phyloP scores from a whole-genome alignment of 2,797 vertebrate genomes.

The Lithobates sylvaticus region DNA sequence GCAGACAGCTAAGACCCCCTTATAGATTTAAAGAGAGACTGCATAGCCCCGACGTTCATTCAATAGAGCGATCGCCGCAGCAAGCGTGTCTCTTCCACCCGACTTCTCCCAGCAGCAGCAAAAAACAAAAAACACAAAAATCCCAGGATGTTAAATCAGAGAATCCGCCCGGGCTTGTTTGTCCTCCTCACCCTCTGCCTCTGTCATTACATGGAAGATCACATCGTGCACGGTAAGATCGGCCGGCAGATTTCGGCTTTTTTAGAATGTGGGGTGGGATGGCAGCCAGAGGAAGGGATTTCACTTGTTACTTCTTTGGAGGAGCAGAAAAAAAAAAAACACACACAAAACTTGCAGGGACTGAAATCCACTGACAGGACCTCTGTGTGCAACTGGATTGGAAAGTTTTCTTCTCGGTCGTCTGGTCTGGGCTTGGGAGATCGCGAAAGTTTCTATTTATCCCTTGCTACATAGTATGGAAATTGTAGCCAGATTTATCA shows the following conservation, averaged over 20 bases:
- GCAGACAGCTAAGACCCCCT: constrained; percentile 96
- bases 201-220: constrained; percentile 93
- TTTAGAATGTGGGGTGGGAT: background rate
- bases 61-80: constrained; percentile 90
- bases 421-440: no score
- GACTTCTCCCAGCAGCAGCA: background rate
- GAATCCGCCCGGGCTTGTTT: constrained; percentile 87
- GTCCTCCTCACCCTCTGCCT: constrained; percentile 88
- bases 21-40: constrained; percentile 99
- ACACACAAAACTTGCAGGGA: no score
- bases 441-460: no score
- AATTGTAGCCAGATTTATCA: background rate
- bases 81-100: background rate
- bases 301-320: no score
- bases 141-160: constrained; percentile 87
- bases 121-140: constrained; percentile 76
- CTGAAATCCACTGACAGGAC: no score
- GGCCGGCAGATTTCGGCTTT: background rate
- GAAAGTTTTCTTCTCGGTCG: no score
- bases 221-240: constrained; percentile 94
- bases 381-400: no score
- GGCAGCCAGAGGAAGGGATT: background rate
- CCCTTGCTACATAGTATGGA: no score
- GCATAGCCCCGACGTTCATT: constrained; percentile 98
- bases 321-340: no score